Conservation (phyloP, 2,797 vertebrate genomes). For the Lithobates pipiens region DNA sequence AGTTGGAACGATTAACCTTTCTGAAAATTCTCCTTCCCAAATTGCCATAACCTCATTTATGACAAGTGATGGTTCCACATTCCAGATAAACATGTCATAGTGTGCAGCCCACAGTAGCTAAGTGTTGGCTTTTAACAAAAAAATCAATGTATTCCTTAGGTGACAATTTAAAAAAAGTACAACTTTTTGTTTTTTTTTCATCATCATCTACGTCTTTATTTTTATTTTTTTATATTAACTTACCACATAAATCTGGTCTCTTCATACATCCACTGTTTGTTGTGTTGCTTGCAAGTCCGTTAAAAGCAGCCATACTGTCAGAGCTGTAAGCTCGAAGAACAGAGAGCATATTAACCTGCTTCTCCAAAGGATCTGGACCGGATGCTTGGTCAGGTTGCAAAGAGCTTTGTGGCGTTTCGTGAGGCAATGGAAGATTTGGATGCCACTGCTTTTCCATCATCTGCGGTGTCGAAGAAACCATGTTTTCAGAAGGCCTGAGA, state of each 20-base stretch:
- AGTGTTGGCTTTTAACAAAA: not conserved
- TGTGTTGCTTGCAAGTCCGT: constrained; percentile 87
- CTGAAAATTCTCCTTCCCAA: too few species aligned
- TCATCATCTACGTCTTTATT: constrained; percentile 46
- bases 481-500: constrained; percentile 77
- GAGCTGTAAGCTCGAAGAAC: constrained; percentile 97
- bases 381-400: constrained; percentile 88
- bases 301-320: constrained; percentile 93
- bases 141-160: not conserved
- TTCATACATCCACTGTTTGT: constrained; percentile 88
- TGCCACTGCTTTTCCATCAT: constrained; percentile 88
- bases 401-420: constrained; percentile 82
- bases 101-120: not conserved
- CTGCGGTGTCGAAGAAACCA: constrained; percentile 75
- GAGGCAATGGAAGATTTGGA: constrained; percentile 83
- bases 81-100: not conserved
- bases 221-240: constrained; percentile 80
- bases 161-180: not conserved
- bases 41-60: too few species aligned
- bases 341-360: constrained; percentile 95
- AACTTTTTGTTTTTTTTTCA: not conserved
- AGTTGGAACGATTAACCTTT: too few species aligned
- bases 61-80: too few species aligned
- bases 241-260: constrained; percentile 96
- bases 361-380: constrained; percentile 82